Percentiles rank a stretch among this genome's conserved stretches.
Evolutionary conservation across 1,140 invertebrate genomes (phyloP).

Genomic region (Drosophila kanapiae): DNA sequence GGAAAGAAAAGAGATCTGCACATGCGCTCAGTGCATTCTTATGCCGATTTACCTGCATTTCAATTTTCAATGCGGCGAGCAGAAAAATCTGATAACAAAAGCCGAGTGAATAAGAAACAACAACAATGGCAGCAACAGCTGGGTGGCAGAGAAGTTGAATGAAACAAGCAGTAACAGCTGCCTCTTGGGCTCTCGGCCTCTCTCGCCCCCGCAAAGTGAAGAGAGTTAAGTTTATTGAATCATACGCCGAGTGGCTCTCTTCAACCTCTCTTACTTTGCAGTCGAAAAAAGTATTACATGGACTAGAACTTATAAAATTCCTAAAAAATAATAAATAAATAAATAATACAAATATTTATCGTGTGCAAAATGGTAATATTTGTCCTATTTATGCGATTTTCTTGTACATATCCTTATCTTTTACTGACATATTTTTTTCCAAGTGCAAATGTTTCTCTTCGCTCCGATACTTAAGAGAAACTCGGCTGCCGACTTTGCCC

Average conservation of each 20-base stretch:
- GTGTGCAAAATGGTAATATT: too few relatives aligned
- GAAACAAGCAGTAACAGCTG: slow-evolving; percentile 41
- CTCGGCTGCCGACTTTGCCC: background rate
- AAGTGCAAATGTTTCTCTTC: slow-evolving; percentile 11
- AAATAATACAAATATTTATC: too few relatives aligned
- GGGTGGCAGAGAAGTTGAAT: slow-evolving; percentile 53
- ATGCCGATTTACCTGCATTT: slow-evolving; percentile 59
- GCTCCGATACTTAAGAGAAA: background rate
- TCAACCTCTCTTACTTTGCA: background rate
- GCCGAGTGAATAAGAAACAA: slow-evolving; percentile 34
- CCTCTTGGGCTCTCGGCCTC: background rate
- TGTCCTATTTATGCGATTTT: too few relatives aligned
- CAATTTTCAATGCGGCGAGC: slow-evolving; percentile 25
- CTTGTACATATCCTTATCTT: too few relatives aligned
- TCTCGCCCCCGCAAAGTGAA: slow-evolving; percentile 9
- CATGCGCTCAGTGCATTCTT: slow-evolving; percentile 51
- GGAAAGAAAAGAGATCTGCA: slow-evolving; percentile 53
- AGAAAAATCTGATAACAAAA: slow-evolving; percentile 77
- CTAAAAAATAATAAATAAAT: background rate
- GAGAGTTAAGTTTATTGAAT: background rate
- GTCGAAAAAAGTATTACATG: background rate
- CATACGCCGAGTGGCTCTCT: background rate
- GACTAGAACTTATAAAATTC: background rate
- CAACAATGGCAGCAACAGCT: slow-evolving; percentile 61
- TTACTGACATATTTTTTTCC: background rate